Evolutionary conservation across 2,888 invertebrate genomes (phyloP), one percentile per base, ranked within the genome.

Genomic region (Acrobasis consociella): DNA sequence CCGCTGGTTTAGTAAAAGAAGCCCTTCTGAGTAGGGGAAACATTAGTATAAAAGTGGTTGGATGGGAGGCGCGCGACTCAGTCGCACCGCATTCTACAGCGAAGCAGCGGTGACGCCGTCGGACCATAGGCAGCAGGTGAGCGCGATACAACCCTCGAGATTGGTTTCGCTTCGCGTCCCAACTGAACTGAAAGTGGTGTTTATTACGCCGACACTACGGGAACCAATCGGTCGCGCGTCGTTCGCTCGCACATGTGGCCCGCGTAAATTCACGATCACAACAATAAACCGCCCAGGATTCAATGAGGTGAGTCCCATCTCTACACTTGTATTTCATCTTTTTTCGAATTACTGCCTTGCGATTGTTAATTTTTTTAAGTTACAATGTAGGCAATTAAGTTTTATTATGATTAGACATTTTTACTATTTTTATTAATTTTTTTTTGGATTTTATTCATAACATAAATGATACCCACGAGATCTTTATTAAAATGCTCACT

Each of bases 21-120:
- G 82, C 81, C 76, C 67, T 75, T 56, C 69, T 72, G 76, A 85
- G 87, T 72, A 85, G 86, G 88, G 87, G 87, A 76, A 85, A 71
- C 75, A 76, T 17, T 46, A 42, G 56, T 90, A 91, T 91, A 91
- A 85, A 89, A 89, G 89, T 78, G 87, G 79, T 78, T 68, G 89
- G 72, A 69, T 67, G 71, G 75, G 75, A 72, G 71, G 77, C 82
- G 86, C 82, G 84, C 84, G 87, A 81, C 74, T 87, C 91, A 91
- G 89, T 91, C 82, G 83, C 75, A 77, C 75, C 80, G 82, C 82
- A 79, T 69, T 79, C 80, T 73, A 80, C 77, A 72, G 69, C 72
- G 76, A 66, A 78, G 75, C 78, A 78, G 72, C 78, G 78, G 72
- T 77, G 75, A 71, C 73, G 66, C 73, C 68, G 68, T 71, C 68